Percentiles rank a stretch among this genome's conserved stretches.
Conservation (phyloP, 2,888 invertebrate genomes). For the Calliphora vomitoria region DNA sequence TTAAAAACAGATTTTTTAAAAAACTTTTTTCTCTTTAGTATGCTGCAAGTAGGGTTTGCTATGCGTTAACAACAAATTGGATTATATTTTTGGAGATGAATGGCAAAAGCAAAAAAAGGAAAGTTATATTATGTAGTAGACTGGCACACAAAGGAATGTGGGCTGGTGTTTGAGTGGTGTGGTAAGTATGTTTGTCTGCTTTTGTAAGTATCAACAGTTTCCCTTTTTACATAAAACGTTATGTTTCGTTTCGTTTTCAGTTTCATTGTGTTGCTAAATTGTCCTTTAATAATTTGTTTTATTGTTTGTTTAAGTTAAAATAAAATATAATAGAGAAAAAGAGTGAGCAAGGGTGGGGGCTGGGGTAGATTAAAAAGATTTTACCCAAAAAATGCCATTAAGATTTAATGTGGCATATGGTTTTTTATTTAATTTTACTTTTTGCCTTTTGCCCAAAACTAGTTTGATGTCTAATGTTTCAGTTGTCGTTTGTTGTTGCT, state of each 20-base stretch:
- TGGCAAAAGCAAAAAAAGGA: background rate
- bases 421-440: constrained; percentile 50
- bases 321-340: constrained; percentile 10
- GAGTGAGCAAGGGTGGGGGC: background rate
- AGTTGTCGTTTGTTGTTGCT: constrained; percentile 1
- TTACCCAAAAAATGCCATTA: constrained; percentile 50
- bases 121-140: constrained; percentile 6
- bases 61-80: constrained; percentile 67
- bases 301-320: constrained; percentile 57
- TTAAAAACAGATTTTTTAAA: constrained; percentile 67
- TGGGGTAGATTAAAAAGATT: background rate
- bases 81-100: constrained; percentile 52
- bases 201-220: constrained; percentile 64
- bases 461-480: background rate
- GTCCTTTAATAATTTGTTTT: constrained; percentile 72
- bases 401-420: constrained; percentile 71
- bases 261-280: constrained; percentile 67
- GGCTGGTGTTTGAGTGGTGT: constrained; percentile 16
- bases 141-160: constrained; percentile 3
- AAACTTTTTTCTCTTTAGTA: constrained; percentile 14
- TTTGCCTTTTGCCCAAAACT: constrained; percentile 1
- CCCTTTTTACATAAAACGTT: constrained; percentile 32
- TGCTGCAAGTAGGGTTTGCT: constrained; percentile 17
- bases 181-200: constrained; percentile 43
- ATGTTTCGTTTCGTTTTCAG: constrained; percentile 21